phyloP scores from a whole-genome alignment of 2,797 vertebrate genomes.

The Poliocrania exsul region DNA sequence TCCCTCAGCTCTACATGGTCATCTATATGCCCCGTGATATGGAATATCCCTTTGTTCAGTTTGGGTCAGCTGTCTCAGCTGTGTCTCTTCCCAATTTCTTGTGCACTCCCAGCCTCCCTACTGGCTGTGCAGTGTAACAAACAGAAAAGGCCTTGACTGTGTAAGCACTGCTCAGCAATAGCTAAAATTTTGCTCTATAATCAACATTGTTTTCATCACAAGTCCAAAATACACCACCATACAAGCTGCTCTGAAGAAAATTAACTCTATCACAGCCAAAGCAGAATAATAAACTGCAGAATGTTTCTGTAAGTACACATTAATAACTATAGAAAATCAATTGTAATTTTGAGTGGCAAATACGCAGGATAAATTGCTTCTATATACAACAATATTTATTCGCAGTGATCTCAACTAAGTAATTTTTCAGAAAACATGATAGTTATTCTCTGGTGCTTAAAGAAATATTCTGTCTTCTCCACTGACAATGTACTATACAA shows the following conservation, averaged over 20 bases:
- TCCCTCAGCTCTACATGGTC: neutral
- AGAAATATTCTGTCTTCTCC: neutral
- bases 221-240: neutral
- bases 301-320: neutral
- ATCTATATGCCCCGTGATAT: rapidly evolving
- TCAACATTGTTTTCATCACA: neutral
- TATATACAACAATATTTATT: neutral
- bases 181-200: neutral
- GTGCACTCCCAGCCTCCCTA: rapidly evolving
- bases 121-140: rapidly evolving
- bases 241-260: neutral
- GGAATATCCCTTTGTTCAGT: neutral
- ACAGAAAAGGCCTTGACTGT: neutral
- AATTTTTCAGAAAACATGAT: neutral
- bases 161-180: neutral
- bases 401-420: neutral
- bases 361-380: neutral
- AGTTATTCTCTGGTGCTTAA: neutral
- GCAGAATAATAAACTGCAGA: neutral
- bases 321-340: neutral
- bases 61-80: neutral
- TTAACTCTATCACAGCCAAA: neutral
- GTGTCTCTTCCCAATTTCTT: neutral
- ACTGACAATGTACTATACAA: neutral
- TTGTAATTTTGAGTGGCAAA: neutral